Evolutionary conservation across 2,888 invertebrate genomes (phyloP), one percentile per base, ranked within the genome.

Genomic region (Cyaniris semiargus): DNA sequence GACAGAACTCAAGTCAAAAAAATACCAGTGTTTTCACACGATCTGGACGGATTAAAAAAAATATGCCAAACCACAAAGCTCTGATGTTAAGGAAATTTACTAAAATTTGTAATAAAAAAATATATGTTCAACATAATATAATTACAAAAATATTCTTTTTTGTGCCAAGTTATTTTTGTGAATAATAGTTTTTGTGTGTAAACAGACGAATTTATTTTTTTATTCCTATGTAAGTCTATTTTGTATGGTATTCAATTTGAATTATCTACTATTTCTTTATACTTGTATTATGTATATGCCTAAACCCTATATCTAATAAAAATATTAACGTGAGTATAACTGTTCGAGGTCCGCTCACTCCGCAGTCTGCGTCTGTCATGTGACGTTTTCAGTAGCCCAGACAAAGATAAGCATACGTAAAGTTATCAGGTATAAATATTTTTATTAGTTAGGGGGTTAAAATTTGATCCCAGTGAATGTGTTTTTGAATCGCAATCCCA

Each of bases 401-500:
- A 53, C 53, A 18, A 53, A 18, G 53, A 53, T 13, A 53, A 53
- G 53, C 1, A 18, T 2, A 53, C 15, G 4, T 53, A 48, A 48
- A 18, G 53, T 53, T 53, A 53, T 53, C 3, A 18, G 18, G 18
- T 53, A 53, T 53, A 53, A 53, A 53, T 18, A 53, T 53, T 5
- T 53, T 53, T 53, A 53, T 53, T 48, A 15, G 48, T 48, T 15
- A 15, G 3, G 48, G 44, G 4, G 48, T 21, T 72, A 23, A 48
- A 72, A 23, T 44, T 13, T 48, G 23, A 48, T 38, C 48, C 23
- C 48, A 38, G 38, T 71, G 71, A n/a, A 48, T 18, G 48, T 74
- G 74, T 74, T 74, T 21, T 38, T 72, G 10, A 48, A 74, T 74
- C 53, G 6, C 74, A 74, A 74, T 23, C 48, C 53, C 15, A 18